Evolutionary conservation across 1,140 invertebrate species (phyloP).

Genomic region (Melipona quadrifasciata): DNA sequence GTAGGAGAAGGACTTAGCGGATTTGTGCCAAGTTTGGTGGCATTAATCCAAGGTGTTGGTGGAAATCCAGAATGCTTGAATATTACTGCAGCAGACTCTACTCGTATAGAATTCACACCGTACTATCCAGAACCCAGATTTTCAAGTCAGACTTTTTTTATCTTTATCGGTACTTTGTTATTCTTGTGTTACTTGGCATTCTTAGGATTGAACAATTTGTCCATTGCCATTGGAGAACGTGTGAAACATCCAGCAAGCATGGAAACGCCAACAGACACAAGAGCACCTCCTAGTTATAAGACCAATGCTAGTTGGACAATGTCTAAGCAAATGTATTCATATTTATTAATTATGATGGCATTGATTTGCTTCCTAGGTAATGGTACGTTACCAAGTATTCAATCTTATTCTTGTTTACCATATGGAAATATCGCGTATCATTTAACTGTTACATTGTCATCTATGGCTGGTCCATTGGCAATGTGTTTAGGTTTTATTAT

Average conservation of each 20-base stretch:
- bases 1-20: slow-evolving; percentile 92
- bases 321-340: slow-evolving; percentile 78
- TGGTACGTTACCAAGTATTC: slow-evolving; percentile 91
- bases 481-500: slow-evolving; percentile 91
- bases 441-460: slow-evolving; percentile 89
- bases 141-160: slow-evolving; percentile 86
- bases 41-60: slow-evolving; percentile 92
- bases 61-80: slow-evolving; percentile 84
- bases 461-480: slow-evolving; percentile 91
- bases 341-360: slow-evolving; percentile 83
- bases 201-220: slow-evolving; percentile 80
- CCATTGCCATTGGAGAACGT: slow-evolving; percentile 70
- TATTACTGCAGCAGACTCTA: slow-evolving; percentile 61
- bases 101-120: slow-evolving; percentile 62
- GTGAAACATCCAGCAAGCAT: slow-evolving; percentile 74
- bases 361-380: slow-evolving; percentile 87
- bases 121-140: slow-evolving; percentile 84
- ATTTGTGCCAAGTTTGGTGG: slow-evolving; percentile 92
- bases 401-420: slow-evolving; percentile 93
- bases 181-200: slow-evolving; percentile 84
- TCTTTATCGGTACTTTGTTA: slow-evolving; percentile 85
- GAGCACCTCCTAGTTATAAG: slow-evolving; percentile 77
- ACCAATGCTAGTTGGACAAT: slow-evolving; percentile 76
- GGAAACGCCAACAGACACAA: slow-evolving; percentile 77
- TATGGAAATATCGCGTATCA: slow-evolving; percentile 93